These are phyloP conservation scores for Eciton burchellii DNA, from an alignment of 1,140 invertebrate genomes.

Conservation along the genomic window DNA sequence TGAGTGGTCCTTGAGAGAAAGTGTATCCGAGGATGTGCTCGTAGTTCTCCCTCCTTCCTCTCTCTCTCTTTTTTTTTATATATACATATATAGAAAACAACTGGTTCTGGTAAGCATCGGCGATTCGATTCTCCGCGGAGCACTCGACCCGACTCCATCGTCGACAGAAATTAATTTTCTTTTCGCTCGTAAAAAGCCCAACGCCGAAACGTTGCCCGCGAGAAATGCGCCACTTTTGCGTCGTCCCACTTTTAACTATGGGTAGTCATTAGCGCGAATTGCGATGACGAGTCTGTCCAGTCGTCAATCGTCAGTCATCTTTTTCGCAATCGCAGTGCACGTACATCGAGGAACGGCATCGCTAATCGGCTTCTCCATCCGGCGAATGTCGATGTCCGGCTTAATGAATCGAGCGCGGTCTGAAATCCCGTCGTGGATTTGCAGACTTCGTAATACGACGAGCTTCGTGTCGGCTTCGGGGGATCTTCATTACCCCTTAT, in stretches of 20 bases:
- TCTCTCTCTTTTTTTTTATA: slow-evolving; percentile 9
- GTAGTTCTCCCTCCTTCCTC: slow-evolving; percentile 52
- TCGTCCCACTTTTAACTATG: neutral
- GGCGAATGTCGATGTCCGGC: too few relatives aligned
- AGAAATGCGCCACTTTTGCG: neutral
- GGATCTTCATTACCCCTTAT: neutral
- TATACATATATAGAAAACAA: slow-evolving; percentile 38
- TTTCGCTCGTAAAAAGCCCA: neutral
- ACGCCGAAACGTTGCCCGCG: neutral
- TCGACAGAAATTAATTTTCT: slow-evolving; percentile 40
- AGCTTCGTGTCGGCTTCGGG: neutral
- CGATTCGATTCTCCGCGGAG: slow-evolving; percentile 41
- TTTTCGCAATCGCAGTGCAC: slow-evolving; percentile 5
- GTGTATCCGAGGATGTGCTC: slow-evolving; percentile 64
- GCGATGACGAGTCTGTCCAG: too few relatives aligned
- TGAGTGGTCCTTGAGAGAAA: slow-evolving; percentile 59
- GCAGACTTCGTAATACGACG: neutral
- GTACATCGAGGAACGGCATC: slow-evolving; percentile 5
- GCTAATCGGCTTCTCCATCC: too few relatives aligned
- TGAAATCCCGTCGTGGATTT: too few relatives aligned
- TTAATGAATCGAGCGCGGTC: too few relatives aligned
- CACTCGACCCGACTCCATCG: neutral
- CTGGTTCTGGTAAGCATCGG: neutral
- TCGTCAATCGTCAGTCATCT: neutral
- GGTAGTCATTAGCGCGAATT: neutral